These are phyloP conservation scores for Paracanthobrama guichenoti DNA, from an alignment of 2,113 vertebrate genomes.

Conservation along the genomic window DNA sequence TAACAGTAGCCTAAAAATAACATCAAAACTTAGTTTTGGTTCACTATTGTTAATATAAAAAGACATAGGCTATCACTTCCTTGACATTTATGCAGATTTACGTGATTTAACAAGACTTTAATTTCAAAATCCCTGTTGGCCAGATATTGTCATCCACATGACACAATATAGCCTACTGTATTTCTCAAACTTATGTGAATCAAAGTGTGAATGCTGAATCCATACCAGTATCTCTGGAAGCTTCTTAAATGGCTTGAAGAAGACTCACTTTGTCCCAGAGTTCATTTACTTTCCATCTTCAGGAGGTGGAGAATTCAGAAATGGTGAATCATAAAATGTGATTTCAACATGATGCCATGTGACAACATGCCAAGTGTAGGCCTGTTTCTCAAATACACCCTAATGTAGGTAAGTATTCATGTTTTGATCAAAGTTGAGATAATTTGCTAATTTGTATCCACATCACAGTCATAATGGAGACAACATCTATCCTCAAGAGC, in stretches of 20 bases:
- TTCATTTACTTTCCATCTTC: not conserved
- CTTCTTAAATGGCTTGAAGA: not conserved
- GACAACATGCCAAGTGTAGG: not conserved
- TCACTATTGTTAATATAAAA: not conserved
- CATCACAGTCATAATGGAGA: not conserved
- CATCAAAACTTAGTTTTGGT: not conserved
- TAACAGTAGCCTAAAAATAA: not conserved
- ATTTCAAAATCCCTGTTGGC: not conserved
- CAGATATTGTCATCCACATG: not conserved
- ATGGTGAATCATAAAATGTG: not conserved
- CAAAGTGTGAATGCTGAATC: not conserved
- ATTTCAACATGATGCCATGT: not conserved
- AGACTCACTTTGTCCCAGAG: not conserved
- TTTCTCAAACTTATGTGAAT: not conserved
- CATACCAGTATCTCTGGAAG: conserved; percentile 1
- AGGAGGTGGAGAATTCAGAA: not conserved
- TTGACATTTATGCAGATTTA: not conserved
- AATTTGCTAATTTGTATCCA: conserved; percentile 19
- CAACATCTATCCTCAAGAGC: not conserved
- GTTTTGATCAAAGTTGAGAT: not conserved
- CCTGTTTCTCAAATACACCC: not conserved
- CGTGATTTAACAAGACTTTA: not conserved
- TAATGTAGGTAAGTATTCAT: not conserved
- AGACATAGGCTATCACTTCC: not conserved
- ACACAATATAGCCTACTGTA: not conserved